Base-by-base conservation (phyloP, 2,888 invertebrate genomes). In the Eudemis profundana region DNA sequence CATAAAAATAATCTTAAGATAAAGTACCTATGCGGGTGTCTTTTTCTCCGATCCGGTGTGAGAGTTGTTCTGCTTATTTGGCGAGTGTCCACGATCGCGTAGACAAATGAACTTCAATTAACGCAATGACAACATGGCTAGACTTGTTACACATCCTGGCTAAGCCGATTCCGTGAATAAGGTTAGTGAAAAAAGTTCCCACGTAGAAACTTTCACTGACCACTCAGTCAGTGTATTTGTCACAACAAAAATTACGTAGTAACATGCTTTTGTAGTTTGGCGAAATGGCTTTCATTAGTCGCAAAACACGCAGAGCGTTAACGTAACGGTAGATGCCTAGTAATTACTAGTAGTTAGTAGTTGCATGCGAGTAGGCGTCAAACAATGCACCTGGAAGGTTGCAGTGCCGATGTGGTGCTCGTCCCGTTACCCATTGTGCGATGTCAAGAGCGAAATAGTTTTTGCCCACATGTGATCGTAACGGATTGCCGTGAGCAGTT, bases 201-300 rank as follows among this genome's bases (percentile, higher is more conserved):
- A 64, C 64, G 54, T 53, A 29, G 27, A 10, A 60, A 68, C 67
- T 68, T 64, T 56, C 61, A 64, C 64, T 64, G 40, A 15, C 46
- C 51, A 64, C 59, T 64, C 23, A 57, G 64, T 44, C 23, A 27
- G 14, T 40, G 27, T 17, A 44, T 57, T 57, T 44, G 64, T 51
- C 44, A 64, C 64, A 59, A 64, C 63, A 64, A 64, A 63, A 64
- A 59, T 38, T 51, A 50, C 57, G 63, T 33, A 29, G 14, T 17
- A 50, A 42, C 64, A 44, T 51, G 57, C 57, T 72, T 78, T 74
- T 76, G 80, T 77, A 74, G 78, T 77, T 76, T 67, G 61, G 62
- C 68, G 44, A 50, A 64, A 64, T 73, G 67, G 68, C 72, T 75
- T 70, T 71, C 75, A 72, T 73, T 69, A 72, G 68, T 70, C 71